Evolutionary conservation across 2,113 vertebrate species (phyloP).

Genomic region (Vidua macroura): DNA sequence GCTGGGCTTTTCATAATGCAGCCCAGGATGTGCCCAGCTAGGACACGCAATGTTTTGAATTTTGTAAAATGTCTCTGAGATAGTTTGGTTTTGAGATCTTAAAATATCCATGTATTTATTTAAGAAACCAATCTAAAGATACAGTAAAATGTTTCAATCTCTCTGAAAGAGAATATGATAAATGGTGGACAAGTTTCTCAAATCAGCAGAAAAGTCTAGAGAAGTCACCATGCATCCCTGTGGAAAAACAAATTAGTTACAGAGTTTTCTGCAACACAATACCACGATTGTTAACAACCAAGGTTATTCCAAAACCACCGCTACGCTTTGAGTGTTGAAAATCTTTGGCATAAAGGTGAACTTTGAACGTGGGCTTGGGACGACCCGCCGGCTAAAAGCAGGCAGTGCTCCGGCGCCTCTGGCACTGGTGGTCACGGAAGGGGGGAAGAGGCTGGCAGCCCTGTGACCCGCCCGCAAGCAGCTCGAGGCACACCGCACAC

Average conservation of each 20-base stretch:
- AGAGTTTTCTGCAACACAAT: neutral
- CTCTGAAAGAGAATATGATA: neutral
- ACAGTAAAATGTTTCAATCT: neutral
- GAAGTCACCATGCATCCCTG: fast-evolving
- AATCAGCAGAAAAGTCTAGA: neutral
- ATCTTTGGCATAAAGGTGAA: neutral
- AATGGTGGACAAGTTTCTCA: neutral
- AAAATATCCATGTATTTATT: neutral
- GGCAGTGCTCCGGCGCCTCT: fast-evolving
- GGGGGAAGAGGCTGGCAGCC: neutral
- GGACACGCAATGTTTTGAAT: neutral
- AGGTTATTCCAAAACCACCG: neutral
- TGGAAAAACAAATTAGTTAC: neutral
- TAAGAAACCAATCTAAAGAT: neutral
- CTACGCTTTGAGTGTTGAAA: fast-evolving
- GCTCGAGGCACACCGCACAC: fast-evolving
- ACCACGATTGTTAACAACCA: neutral
- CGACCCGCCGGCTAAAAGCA: fast-evolving
- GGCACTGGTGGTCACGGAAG: neutral
- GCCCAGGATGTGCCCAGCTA: neutral
- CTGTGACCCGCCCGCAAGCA: neutral
- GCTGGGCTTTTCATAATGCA: fast-evolving
- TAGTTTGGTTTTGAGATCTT: neutral
- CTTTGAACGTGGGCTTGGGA: neutral
- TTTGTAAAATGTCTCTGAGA: neutral